A percentile compares a stretch with the other conserved stretches of the same genome.
Evolutionary conservation across 1,140 invertebrate species (phyloP).

Genomic region (Carcinoscorpius rotundicauda): DNA sequence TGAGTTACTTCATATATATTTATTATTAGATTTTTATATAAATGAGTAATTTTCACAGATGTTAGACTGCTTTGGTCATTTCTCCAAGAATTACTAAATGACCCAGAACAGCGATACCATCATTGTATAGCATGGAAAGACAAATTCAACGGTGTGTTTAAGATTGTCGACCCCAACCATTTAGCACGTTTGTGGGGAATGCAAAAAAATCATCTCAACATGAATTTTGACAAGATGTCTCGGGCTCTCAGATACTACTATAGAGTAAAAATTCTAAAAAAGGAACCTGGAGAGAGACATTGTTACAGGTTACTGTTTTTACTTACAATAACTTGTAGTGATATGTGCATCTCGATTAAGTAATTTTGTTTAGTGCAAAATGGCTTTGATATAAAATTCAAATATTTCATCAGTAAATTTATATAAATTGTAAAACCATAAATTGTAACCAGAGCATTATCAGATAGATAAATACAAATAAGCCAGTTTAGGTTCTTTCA

Average conservation of each 20-base stretch:
- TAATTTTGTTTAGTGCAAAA: too few species aligned
- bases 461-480: too few species aligned
- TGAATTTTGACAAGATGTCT: conserved; percentile 99
- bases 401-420: too few species aligned
- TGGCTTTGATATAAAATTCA: too few species aligned
- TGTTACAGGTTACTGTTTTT: conserved; percentile 62
- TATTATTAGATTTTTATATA: too few species aligned
- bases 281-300: conserved; percentile 92
- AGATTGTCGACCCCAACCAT: conserved; percentile 87
- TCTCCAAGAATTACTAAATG: conserved; percentile 83
- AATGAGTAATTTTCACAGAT: conserved; percentile 43
- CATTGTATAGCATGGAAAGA: conserved; percentile 89
- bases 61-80: conserved; percentile 93
- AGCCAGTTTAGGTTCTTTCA: too few species aligned
- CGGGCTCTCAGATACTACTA: conserved; percentile 94
- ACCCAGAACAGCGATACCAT: conserved; percentile 73
- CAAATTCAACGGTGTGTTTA: conserved; percentile 80
- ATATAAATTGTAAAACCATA: too few species aligned
- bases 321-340: too few species aligned
- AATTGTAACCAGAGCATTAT: too few species aligned
- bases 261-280: conserved; percentile 90
- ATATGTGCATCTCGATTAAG: too few species aligned
- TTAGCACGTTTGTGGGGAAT: conserved; percentile 94
- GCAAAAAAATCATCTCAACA: conserved; percentile 96
- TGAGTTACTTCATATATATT: too few species aligned